Percentiles rank a stretch among this genome's conserved stretches.
These are phyloP conservation scores for Muscicapa striata DNA, from an alignment of 2,797 vertebrate species.

Conservation along the genomic window DNA sequence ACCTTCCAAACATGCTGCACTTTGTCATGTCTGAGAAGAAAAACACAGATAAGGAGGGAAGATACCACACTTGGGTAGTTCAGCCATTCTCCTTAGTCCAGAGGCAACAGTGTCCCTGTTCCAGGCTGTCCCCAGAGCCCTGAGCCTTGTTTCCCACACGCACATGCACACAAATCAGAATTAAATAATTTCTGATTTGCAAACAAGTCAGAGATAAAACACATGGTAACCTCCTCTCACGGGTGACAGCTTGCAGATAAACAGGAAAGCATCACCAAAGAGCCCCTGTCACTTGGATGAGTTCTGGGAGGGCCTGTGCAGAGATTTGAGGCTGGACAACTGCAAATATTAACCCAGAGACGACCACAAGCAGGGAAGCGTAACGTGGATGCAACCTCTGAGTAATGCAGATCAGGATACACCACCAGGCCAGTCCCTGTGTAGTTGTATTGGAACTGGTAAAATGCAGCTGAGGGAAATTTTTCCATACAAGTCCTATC, in stretches of 20 bases:
- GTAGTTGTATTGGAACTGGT: not conserved
- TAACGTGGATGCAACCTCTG: not conserved
- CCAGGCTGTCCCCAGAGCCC: not conserved
- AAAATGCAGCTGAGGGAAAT: not conserved
- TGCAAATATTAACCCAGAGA: not conserved
- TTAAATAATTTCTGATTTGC: too few relatives aligned
- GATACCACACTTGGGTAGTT: not conserved
- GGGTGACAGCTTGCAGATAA: not conserved
- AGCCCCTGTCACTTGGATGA: not conserved
- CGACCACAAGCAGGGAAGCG: not conserved
- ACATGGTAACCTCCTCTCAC: not conserved
- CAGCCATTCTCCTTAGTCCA: not conserved
- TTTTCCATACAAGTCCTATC: not conserved
- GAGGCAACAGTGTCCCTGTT: not conserved
- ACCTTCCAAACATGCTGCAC: not conserved
- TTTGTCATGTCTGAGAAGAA: not conserved
- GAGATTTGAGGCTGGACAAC: not conserved
- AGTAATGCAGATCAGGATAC: not conserved
- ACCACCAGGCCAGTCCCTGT: not conserved
- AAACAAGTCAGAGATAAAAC: not conserved
- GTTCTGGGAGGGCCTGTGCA: not conserved
- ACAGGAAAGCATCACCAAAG: not conserved
- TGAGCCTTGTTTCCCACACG: not conserved
- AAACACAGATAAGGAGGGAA: not conserved
- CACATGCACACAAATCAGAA: not conserved